phyloP scores from a whole-genome alignment of 2,797 vertebrate genomes.

The Miichthys miiuy region DNA sequence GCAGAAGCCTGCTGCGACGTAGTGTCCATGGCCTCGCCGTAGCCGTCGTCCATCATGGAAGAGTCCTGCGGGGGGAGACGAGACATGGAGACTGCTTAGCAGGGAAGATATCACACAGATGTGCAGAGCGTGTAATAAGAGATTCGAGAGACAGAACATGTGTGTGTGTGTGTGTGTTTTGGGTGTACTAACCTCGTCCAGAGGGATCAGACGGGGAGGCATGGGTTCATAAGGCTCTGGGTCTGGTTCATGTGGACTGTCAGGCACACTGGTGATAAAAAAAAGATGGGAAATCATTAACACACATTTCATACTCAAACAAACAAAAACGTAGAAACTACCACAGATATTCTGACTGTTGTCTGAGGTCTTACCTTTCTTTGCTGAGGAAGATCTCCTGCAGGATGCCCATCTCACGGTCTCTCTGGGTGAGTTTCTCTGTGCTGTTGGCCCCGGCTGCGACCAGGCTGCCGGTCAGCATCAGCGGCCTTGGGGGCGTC shows the following conservation, averaged over 20 bases:
- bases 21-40: constrained; percentile 86
- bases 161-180: neutral
- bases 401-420: constrained; percentile 94
- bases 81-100: neutral
- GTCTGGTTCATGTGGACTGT: constrained; percentile 94
- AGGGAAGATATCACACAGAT: neutral
- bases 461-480: constrained; percentile 85
- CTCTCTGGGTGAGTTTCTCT: constrained; percentile 91
- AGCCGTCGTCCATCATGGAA: constrained; percentile 85
- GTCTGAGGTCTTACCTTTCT: constrained; percentile 84
- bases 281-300: neutral
- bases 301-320: neutral
- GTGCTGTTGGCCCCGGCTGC: constrained; percentile 89
- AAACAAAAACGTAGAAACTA: too few relatives aligned
- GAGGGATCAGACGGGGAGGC: constrained; percentile 93
- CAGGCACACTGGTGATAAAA: constrained; percentile 80
- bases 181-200: constrained; percentile 89
- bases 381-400: constrained; percentile 97
- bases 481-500: constrained; percentile 88
- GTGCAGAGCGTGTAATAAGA: neutral
- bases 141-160: neutral
- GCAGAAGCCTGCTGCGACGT: constrained; percentile 60
- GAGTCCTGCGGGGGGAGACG: constrained; percentile 85
- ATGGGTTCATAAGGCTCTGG: constrained; percentile 93
- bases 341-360: neutral